phyloP scores from a whole-genome alignment of 2,888 invertebrate species.

The Drosophila picticornis region DNA sequence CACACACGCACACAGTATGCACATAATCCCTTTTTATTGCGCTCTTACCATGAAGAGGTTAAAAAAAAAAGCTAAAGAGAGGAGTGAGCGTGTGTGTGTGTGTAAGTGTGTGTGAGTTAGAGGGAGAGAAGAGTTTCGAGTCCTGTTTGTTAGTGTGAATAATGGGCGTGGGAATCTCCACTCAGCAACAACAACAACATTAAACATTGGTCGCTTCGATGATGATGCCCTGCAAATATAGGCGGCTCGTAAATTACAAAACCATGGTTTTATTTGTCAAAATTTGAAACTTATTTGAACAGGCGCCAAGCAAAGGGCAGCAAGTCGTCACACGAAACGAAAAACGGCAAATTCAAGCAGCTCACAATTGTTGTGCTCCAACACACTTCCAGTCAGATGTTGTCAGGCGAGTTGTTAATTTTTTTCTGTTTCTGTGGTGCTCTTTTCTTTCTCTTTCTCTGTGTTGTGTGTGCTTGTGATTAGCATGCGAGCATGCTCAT shows the following conservation, averaged over 20 bases:
- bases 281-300: conserved; percentile 85
- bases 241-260: conserved; percentile 83
- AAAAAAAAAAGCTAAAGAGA: background rate
- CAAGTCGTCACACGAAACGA: conserved; percentile 36
- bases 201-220: conserved; percentile 50
- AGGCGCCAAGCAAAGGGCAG: conserved; percentile 79
- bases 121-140: conserved; percentile 10
- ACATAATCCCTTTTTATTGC: conserved; percentile 78
- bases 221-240: conserved; percentile 46
- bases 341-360: conserved; percentile 10
- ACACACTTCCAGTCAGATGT: conserved; percentile 30
- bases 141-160: conserved; percentile 42
- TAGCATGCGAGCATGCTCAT: conserved; percentile 61
- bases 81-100: conserved; percentile 35
- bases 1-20: conserved; percentile 37
- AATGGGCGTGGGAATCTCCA: conserved; percentile 53
- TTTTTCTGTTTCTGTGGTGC: conserved; percentile 34
- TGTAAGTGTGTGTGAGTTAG: background rate
- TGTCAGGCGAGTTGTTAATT: conserved; percentile 49
- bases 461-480: conserved; percentile 46
- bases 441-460: conserved; percentile 7
- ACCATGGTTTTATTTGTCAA: conserved; percentile 85
- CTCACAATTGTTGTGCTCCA: conserved; percentile 16
- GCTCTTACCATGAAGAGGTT: conserved; percentile 38
- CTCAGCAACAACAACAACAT: conserved; percentile 29